Base-by-base conservation (phyloP, 2,113 vertebrate genomes). In the Meles meles region DNA sequence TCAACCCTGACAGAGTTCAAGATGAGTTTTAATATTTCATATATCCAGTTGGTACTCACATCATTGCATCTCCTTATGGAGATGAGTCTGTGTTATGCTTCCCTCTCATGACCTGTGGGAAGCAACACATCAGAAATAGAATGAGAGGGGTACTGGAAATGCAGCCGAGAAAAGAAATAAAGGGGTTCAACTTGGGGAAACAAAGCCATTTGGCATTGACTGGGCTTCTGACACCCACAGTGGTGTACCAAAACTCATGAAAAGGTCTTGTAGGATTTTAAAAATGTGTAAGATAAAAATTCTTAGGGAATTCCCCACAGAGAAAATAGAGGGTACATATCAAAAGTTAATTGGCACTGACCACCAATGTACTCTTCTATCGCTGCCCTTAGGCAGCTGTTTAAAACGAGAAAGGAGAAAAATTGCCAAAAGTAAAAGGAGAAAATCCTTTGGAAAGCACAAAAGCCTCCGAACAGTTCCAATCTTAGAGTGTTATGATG, bases 391-490 rank as follows among this genome's bases (percentile, higher is more conserved):
- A 72, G 34, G 74, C 92, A 97, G 90, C 79, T 97, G 96, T 85
- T 95, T 90, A 79, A 97, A 96, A 88, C 15, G n/a, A 93, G 71
- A 25, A 31, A 59, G 69, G 81, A 67, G 59, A 67, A 90, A 81
- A 77, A 83, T 3, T 20, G 59, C 90, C 39, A 18, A 57, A 18
- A 85, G 20, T 44, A 61, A 82, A 57, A 42, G 34, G 15, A 88
- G 57, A 59, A 92, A 96, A 76, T 25, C 15, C 65, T 82, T 86
- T 96, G 95, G 96, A 94, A 96, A 94, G 63, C 90, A 92, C 47
- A 76, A 96, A 96, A 96, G 44, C 34, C 88, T 96, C 72, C 47
- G 89, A 96, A 96, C 85, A 87, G 82, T 72, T 97, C 84, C 88
- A 96, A 15, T 76, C 79, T 79, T 87, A 42, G 44, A 91, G 82